Base-by-base conservation (phyloP, 2,113 vertebrate genomes). In the Ornithorhynchus anatinus region DNA sequence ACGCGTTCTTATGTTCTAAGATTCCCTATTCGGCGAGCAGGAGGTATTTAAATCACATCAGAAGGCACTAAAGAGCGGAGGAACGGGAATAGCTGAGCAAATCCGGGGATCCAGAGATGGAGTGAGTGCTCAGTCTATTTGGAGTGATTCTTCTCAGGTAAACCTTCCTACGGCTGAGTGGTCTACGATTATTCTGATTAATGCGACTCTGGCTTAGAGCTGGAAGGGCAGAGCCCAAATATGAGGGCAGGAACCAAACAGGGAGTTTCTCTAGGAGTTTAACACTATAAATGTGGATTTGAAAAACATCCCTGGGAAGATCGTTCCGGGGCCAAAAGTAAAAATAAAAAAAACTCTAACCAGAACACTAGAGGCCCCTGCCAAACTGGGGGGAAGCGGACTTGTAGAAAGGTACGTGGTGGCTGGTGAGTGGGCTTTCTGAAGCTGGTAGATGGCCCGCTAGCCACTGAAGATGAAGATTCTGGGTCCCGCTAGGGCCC, bases 111-210 rank as follows among this genome's bases (percentile, higher is more conserved):
- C 31, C 6, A 8, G 31, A 37, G 23, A 16, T 4, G 8, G 52
- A 70, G n/a, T 32, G 36, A 52, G 16, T 22, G 35, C 15, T 6
- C 11, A 8, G 1, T 59, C 29, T 53, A 12, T 64, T 56, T 44
- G 8, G 14, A 67, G 42, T 37, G 22, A 53, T 35, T 44, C 67
- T 72, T 72, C 36, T 37, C 56, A 59, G 58, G 54, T 50, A 54
- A 82, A n/a, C n/a, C 25, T 56, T 47, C 44, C 52, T 36, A 39
- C 48, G 23, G 6, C 11, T 44, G 43, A 72, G 62, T 53, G 57
- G 27, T 57, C 72, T 13, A 67, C 33, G 15, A 59, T 47, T 59
- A 39, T 47, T 50, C n/a, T 61, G 80, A 71, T 68, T 69, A 71
- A 35, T 59, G 27, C 4, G 10, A 50, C 47, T 76, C 22, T 52